Base-by-base conservation (phyloP, 1,140 invertebrate species). In the Galleria mellonella region DNA sequence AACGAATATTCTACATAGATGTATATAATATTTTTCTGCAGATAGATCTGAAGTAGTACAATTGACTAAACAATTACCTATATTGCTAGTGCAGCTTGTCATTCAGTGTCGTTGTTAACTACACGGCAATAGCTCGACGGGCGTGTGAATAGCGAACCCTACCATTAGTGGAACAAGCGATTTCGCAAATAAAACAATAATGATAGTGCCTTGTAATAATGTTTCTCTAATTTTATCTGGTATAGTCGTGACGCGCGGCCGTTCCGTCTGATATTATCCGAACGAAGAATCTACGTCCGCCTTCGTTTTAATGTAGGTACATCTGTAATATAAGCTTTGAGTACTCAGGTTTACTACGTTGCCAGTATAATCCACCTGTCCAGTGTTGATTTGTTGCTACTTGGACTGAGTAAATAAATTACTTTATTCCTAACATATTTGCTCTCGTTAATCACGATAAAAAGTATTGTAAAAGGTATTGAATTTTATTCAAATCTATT, bases 111-210 rank as follows among this genome's bases (percentile, higher is more conserved):
- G 59, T 62, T 52, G 68, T 66, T 72, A 65, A 70, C 59, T 72
- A 67, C 60, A 59, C 53, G 62, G 63, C 64, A 57, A 60, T 64
- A 55, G 51, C 42, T 47, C 39, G 36, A 58, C 17, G 17, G 55
- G 56, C 68, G 68, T 66, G 70, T 51, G 63, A 68, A 72, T 67
- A 62, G 54, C 60, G 54, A 56, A 51, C 48, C 60, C 62, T 43
- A 48, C 48, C 62, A 66, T 63, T 69, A 69, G 45, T 47, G 48
- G 50, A 51, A 54, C 50, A 55, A 51, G 68, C 69, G 61, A 77
- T 77, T 77, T 74, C 51, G 68, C 64, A 70, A 74, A 73, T 77
- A 74, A 77, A 74, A 70, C 71, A 64, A 77, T 74, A 77, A 77
- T 77, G 62, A 77, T 65, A 62, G 61, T 70, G 64, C 30, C 33